A percentile compares a stretch with the other conserved stretches of the same genome.
Evolutionary conservation across 2,113 vertebrate species (phyloP).

Genomic region (Odocoileus hemionus): DNA sequence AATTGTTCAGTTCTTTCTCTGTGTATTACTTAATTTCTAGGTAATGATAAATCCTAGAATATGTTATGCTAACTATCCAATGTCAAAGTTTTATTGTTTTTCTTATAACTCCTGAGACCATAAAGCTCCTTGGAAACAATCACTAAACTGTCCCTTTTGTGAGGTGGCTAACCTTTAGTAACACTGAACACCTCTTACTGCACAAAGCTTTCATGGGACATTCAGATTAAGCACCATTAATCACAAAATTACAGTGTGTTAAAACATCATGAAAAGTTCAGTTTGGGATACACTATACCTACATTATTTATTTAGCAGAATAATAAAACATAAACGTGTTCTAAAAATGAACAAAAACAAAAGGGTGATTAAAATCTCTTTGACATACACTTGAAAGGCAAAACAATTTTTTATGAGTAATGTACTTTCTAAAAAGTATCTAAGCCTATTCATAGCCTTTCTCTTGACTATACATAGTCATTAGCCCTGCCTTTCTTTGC

Average conservation of each 20-base stretch:
- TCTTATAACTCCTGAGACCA: conserved; percentile 1
- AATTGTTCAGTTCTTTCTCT: background rate
- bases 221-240: conserved; percentile 18
- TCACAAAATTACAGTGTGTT: conserved; percentile 25
- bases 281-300: background rate
- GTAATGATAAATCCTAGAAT: background rate
- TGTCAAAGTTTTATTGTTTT: conserved; percentile 28
- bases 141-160: background rate
- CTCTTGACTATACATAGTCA: background rate
- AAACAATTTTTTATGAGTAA: background rate
- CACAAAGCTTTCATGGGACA: background rate
- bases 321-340: conserved; percentile 38
- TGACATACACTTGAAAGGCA: background rate
- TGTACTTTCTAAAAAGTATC: background rate
- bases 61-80: background rate
- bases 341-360: conserved; percentile 49
- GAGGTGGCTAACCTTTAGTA: background rate
- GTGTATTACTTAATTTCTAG: conserved; percentile 11
- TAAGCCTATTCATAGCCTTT: background rate
- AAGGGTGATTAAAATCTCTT: conserved; percentile 38
- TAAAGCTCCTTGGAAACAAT: conserved; percentile 22
- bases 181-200: background rate
- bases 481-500: background rate
- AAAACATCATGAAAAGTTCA: conserved; percentile 46
- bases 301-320: conserved; percentile 23